phyloP scores from a whole-genome alignment of 53 echinoderm and acorn worm genomes.

The Henricia sp. region DNA sequence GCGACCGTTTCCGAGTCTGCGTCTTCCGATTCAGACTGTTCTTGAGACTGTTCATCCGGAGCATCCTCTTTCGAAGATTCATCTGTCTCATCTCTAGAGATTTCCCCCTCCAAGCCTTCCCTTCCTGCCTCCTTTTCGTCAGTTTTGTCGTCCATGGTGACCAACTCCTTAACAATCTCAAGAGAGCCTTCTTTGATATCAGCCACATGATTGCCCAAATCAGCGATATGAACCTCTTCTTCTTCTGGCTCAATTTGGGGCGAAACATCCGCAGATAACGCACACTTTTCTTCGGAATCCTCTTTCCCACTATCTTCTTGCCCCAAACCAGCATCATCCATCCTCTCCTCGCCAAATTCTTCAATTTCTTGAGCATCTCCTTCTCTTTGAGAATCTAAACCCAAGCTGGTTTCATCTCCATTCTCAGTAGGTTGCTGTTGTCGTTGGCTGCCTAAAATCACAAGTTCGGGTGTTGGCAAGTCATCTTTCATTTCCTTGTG shows the following conservation, averaged over 20 bases:
- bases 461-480: constrained; percentile 29
- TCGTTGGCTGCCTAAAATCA: constrained; percentile 24
- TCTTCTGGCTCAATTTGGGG: constrained; percentile 33
- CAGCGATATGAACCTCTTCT: constrained; percentile 53
- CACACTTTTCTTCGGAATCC: constrained; percentile 14
- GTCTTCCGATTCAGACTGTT: background rate
- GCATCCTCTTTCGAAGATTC: background rate
- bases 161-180: background rate
- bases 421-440: background rate
- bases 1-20: constrained; percentile 32
- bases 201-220: constrained; percentile 23
- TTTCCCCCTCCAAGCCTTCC: background rate
- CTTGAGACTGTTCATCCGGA: background rate
- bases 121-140: background rate
- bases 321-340: constrained; percentile 15
- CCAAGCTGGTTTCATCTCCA: too few relatives aligned
- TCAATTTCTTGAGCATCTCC: constrained; percentile 37
- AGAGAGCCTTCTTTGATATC: background rate
- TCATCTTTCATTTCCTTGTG: background rate
- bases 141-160: background rate
- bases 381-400: constrained; percentile 10
- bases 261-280: background rate
- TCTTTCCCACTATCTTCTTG: constrained; percentile 3
- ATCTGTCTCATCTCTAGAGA: background rate
- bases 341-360: constrained; percentile 8